Evolutionary conservation across 2,113 vertebrate genomes (phyloP).

Genomic region (Otis tarda): DNA sequence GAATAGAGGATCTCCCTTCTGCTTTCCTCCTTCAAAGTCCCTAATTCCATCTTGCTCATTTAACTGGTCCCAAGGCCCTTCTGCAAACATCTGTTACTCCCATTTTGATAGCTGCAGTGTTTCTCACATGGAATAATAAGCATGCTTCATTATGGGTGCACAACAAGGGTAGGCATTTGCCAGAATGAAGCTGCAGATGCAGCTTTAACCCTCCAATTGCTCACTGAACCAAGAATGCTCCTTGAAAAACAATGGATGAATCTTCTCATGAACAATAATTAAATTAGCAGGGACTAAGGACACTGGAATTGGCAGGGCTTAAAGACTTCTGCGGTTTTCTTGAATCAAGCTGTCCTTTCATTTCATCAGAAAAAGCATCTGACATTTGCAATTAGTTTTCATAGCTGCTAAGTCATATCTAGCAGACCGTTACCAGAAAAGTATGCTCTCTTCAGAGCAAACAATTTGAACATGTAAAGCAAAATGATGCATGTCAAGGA

Average conservation of each 20-base stretch:
- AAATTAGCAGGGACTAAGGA: background rate
- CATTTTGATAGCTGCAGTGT: background rate
- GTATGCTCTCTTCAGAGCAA: background rate
- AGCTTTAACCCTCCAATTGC: background rate
- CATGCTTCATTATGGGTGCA: background rate
- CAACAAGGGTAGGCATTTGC: background rate
- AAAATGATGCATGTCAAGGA: background rate
- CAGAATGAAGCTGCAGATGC: background rate
- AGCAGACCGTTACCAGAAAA: background rate
- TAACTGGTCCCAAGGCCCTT: constrained; percentile 21
- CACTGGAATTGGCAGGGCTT: background rate
- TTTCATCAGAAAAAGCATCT: background rate
- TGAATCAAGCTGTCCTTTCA: background rate
- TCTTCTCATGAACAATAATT: background rate
- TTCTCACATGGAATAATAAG: constrained; percentile 19
- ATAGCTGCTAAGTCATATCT: background rate
- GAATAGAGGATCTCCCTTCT: background rate
- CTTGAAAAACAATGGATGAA: background rate
- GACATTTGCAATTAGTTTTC: background rate
- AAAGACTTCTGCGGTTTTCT: background rate
- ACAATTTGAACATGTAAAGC: background rate
- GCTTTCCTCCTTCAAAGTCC: background rate
- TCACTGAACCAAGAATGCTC: background rate
- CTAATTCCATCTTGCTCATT: background rate
- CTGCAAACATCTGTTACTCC: constrained; percentile 41